Evolutionary conservation across 2,888 invertebrate genomes (phyloP).

Genomic region (Helobdella robusta): DNA sequence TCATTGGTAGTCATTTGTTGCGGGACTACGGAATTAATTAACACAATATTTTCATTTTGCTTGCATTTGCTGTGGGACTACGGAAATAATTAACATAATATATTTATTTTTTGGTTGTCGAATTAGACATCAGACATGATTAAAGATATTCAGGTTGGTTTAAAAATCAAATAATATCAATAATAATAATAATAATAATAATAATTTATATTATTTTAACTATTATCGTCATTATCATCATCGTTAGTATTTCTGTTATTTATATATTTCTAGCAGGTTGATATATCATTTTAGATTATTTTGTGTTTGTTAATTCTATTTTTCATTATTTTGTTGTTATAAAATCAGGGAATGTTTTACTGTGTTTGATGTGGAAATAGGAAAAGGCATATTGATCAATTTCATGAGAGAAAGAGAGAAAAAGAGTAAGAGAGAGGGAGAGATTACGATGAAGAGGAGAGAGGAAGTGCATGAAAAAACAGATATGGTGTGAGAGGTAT

Average conservation of each 20-base stretch:
- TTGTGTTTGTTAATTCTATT: background rate
- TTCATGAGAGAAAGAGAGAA: too few species aligned
- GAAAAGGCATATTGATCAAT: too few species aligned
- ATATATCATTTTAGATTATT: background rate
- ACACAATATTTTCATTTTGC: background rate
- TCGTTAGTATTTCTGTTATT: background rate
- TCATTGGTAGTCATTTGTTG: background rate
- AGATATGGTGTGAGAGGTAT: too few species aligned
- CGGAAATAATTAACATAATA: too few species aligned
- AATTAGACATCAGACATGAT: conserved; percentile 1
- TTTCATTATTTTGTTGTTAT: too few species aligned
- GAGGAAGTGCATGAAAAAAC: too few species aligned
- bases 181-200: background rate
- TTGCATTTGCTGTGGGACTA: too few species aligned
- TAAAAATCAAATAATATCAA: background rate
- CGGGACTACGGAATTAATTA: background rate
- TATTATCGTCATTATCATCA: background rate
- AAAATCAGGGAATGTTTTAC: too few species aligned
- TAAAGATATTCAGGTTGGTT: background rate
- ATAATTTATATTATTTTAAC: background rate
- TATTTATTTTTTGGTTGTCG: too few species aligned
- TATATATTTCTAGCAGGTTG: background rate
- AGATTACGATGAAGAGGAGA: too few species aligned
- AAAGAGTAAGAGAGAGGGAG: too few species aligned
- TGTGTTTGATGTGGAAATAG: too few species aligned